phyloP scores from a whole-genome alignment of 1,140 invertebrate species.

The Drosophila grimshawi region DNA sequence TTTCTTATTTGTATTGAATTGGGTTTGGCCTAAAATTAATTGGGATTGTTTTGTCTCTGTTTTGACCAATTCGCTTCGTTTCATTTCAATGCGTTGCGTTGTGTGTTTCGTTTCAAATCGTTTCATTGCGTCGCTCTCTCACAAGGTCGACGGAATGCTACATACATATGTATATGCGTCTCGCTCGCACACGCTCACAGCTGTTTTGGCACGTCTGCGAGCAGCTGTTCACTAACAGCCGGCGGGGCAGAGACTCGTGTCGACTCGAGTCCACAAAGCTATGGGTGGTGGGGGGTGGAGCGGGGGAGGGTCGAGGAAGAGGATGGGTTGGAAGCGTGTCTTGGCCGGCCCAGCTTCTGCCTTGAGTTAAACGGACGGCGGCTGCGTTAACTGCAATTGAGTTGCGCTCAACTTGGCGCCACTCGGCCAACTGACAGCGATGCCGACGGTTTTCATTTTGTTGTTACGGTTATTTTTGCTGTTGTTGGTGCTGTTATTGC shows the following conservation, averaged over 20 bases:
- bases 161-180: constrained; percentile 41
- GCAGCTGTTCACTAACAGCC: constrained; percentile 63
- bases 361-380: constrained; percentile 1
- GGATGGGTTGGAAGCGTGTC: background rate
- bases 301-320: background rate
- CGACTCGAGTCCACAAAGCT: background rate
- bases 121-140: constrained; percentile 1
- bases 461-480: background rate
- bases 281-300: background rate
- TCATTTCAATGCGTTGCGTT: constrained; percentile 33
- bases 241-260: background rate
- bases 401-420: constrained; percentile 67
- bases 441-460: constrained; percentile 6
- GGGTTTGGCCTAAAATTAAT: constrained; percentile 11
- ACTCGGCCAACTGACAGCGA: constrained; percentile 62
- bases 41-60: constrained; percentile 13
- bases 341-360: background rate
- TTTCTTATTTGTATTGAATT: constrained; percentile 12
- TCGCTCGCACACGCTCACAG: constrained; percentile 51
- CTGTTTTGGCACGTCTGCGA: constrained; percentile 44
- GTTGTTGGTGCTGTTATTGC: constrained; percentile 6
- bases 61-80: constrained; percentile 43
- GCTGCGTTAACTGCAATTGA: constrained; percentile 40
- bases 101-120: constrained; percentile 4
- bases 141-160: constrained; percentile 52